Evolutionary conservation across 2,888 invertebrate species (phyloP), one percentile per base, ranked within the genome.

Genomic region (Mimas tiliae): DNA sequence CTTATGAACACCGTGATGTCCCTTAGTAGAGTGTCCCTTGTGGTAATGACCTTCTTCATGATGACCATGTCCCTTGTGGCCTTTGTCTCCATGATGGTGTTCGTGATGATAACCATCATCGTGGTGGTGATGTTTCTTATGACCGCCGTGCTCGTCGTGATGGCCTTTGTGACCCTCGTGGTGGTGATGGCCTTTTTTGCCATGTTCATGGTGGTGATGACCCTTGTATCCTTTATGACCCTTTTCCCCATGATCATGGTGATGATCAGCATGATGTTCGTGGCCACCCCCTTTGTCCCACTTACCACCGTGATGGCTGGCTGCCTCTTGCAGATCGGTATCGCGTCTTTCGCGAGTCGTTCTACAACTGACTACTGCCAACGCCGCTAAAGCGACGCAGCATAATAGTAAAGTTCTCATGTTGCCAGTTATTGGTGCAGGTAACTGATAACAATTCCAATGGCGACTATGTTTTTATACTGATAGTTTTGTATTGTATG

Each of bases 11-110:
- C 97, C 96, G 81, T 97, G 97, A 76, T 97, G 97, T 67, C 97
- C 97, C 84, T 97, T 97, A 72, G 97, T 97, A 75, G 96, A 96
- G 88, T 97, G 97, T 0, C 97, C 97, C 81, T 97, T 97, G 72
- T 96, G 96, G 86, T 96, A 97, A 74, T 95, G 95, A 2, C 97
- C 97, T 72, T 93, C 86, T 69, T 93, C 94, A 70, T 94, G 93
- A 67, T 91, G 92, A 0, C 91, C 90, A 67, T 91, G 91, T 1
- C 95, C 95, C 73, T 95, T 95, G 77, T 95, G 95, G 0, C 95
- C 95, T 77, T 96, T 95, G 65, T 95, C 95, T 4, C 95, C 95
- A 73, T 95, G 95, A 74, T 96, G 95, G 69, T 95, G 95, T 70
- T 95, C 95, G 62, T 94, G 94, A 74, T 95, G 94, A 79, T 96